Evolutionary conservation across 2,797 vertebrate species (phyloP), one percentile per base, ranked within the genome.

Genomic region (Taenioides sp.): DNA sequence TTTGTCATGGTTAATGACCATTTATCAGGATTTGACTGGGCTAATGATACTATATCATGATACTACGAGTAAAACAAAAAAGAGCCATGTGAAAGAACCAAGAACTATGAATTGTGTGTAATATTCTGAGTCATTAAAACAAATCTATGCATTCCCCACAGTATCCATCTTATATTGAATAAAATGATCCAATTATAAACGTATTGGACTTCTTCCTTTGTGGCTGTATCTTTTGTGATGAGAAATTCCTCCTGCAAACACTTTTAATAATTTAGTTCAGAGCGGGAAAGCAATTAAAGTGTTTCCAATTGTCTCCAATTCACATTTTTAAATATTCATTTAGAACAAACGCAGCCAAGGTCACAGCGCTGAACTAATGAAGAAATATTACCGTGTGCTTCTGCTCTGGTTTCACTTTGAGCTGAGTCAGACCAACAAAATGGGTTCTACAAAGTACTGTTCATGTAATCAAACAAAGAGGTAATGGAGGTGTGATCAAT

Each of bases 251-350:
- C 11, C 12, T 49, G 10, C 11, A 65, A 25, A 65, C 40, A 65
- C 64, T 50, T 65, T 49, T 7, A 65, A 65, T 65, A 65, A 50
- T 65, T 65, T 28, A 65, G 22, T 50, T 27, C 28, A 49, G 23
- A 27, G 63, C 12, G 11, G 23, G 14, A 34, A 18, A 27, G 40
- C 64, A 65, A 65, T 65, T 64, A 65, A 65, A 49, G 43, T 17
- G 1, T 49, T 25, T 65, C 43, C 40, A 43, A 63, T 65, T 65
- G 64, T 50, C 64, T 65, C 17, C 22, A 14, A 25, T 65, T 65
- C 64, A 65, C 43, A 65, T 49, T 65, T 65, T 65, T 10, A 65
- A 65, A 65, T 65, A 65, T 65, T 65, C 9, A 65, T 65, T 65
- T 34, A 55, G 54, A 52, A 37, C n/a, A 67, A 54, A 67, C 50